Evolutionary conservation across 2,888 invertebrate species (phyloP).

Genomic region (Caenorhabditis imperialis): DNA sequence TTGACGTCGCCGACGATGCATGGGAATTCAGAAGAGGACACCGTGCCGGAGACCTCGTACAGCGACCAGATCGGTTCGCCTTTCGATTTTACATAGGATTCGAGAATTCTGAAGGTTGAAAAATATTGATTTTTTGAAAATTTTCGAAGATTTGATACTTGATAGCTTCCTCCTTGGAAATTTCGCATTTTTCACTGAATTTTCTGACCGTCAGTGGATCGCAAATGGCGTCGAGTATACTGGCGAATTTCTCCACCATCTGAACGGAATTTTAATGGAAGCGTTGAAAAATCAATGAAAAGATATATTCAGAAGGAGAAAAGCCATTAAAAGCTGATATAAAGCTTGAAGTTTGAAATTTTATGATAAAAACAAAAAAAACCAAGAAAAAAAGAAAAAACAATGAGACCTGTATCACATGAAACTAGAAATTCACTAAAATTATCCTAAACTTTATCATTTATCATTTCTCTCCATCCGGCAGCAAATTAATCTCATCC

Average conservation of each 20-base stretch:
- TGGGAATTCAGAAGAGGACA: slow-evolving; percentile 8
- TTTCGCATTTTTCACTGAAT: slow-evolving; percentile 9
- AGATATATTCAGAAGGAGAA: neutral
- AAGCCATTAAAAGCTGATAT: neutral
- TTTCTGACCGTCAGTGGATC: slow-evolving; percentile 38
- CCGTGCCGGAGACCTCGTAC: slow-evolving; percentile 40
- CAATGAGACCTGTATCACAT: slow-evolving; percentile 8
- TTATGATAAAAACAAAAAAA: slow-evolving; percentile 3
- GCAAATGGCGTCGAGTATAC: slow-evolving; percentile 36
- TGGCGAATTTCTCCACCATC: slow-evolving; percentile 35
- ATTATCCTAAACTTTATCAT: no score
- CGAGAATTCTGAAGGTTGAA: slow-evolving; percentile 23
- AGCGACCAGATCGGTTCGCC: slow-evolving; percentile 42
- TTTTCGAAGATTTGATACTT: slow-evolving; percentile 4
- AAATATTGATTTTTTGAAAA: neutral
- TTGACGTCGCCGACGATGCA: slow-evolving; percentile 11
- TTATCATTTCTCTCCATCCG: slow-evolving; percentile 28
- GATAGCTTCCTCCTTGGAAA: slow-evolving; percentile 24
- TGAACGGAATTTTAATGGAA: neutral
- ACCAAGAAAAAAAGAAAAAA: slow-evolving; percentile 3
- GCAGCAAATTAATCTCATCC: slow-evolving; percentile 52
- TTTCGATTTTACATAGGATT: slow-evolving; percentile 33
- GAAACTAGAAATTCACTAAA: no score
- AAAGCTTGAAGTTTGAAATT: neutral
- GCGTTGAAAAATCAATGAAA: no score